Evolutionary conservation across 2,888 invertebrate genomes (phyloP), one percentile per base, ranked within the genome.

Genomic region (Cordilura impudica): DNA sequence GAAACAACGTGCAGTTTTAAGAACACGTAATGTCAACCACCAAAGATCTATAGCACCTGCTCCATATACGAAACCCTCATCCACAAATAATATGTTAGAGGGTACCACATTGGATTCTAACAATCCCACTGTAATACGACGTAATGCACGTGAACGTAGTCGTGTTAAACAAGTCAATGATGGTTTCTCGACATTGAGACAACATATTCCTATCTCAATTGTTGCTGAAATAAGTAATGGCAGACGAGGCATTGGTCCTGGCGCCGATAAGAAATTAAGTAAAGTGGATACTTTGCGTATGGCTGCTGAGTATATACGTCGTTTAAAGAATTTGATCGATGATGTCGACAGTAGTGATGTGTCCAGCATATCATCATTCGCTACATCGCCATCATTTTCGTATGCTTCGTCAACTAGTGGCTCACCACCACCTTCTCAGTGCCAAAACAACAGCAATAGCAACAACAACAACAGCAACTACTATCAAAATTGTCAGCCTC

Each of bases 141-240:
- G 98, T 84, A 98, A 98, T 90, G 98, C 98, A 45, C 92, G 98
- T 23, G 98, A 98, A 90, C 91, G 98, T 84, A 98, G 98, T 89
- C 93, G 98, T 83, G 98, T 98, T 82, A 97, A 97, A 90, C 97
- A 97, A 92, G 97, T 97, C 84, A 97, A 97, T 91, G 96, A 96
- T 89, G 97, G 97, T 84, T 97, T 97, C 88, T 95, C 96, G 4
- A 95, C 95, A 39, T 92, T 97, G 23, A 92, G 97, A 10, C 95
- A 97, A 84, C 97, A 97, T 87, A 96, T 97, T 81, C 97, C 97
- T 0, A 93, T 94, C 71, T 93, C 94, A 67, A 93, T 96, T 23
- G 92, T 95, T 0, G 94, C 94, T 21, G 94, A 95, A 16, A 88
- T 94, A 67, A 93, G 93, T 76, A 90, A 90, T 63, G 93, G 93